Evolutionary conservation across 2,113 vertebrate genomes (phyloP).

Genomic region (Promerops cafer): DNA sequence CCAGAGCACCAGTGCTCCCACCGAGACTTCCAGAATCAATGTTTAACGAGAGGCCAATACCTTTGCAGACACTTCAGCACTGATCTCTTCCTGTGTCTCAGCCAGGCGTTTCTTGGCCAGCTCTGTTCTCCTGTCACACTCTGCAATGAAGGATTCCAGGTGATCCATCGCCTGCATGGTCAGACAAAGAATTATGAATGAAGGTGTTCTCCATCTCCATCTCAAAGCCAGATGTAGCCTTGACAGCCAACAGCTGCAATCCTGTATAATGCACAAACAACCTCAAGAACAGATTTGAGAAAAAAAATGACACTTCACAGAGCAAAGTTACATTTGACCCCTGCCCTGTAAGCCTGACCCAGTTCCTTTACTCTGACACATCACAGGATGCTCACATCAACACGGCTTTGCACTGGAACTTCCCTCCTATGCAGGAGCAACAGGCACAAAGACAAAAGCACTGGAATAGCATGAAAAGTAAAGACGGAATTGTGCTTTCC

Average conservation of each 20-base stretch:
- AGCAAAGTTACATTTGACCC: not conserved
- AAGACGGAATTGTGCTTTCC: not conserved
- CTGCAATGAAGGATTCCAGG: conserved; percentile 95
- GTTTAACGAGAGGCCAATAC: conserved; percentile 48
- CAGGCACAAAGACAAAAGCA: not conserved
- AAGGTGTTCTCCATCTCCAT: fast-evolving
- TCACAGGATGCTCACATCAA: not conserved
- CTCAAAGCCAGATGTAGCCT: not conserved
- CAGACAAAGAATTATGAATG: not conserved
- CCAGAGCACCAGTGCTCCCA: not conserved
- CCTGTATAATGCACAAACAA: not conserved
- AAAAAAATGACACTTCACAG: not conserved
- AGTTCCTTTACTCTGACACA: not conserved
- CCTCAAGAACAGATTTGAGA: not conserved
- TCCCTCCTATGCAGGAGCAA: not conserved
- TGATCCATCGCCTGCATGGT: conserved; percentile 90
- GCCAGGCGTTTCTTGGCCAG: conserved; percentile 96
- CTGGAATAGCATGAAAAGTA: not conserved
- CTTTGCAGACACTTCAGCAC: conserved; percentile 97
- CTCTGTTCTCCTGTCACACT: conserved; percentile 96
- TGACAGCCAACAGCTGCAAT: not conserved
- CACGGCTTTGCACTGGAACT: not conserved
- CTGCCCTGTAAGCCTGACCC: not conserved
- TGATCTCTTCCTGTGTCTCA: conserved; percentile 98
- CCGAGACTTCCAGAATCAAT: not conserved